phyloP scores from a whole-genome alignment of 2,888 invertebrate species.

The Lypha dubia region DNA sequence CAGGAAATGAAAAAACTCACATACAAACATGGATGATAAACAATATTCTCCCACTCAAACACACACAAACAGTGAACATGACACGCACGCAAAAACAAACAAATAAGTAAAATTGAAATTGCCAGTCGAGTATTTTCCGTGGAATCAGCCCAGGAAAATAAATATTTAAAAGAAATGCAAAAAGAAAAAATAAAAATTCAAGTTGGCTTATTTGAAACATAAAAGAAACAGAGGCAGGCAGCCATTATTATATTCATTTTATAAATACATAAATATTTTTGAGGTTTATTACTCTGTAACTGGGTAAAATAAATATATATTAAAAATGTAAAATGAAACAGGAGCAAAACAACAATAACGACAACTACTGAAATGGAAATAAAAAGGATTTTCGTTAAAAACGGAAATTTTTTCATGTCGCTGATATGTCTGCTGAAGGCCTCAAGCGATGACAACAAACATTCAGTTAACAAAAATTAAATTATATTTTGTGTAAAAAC shows the following conservation, averaged over 20 bases:
- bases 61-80: background rate
- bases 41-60: background rate
- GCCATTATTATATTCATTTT: background rate
- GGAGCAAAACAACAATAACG: slow-evolving; percentile 9
- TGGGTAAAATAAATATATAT: slow-evolving; percentile 7
- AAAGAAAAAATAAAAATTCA: background rate
- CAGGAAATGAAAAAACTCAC: background rate
- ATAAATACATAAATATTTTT: background rate
- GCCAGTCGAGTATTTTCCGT: background rate
- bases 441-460: background rate
- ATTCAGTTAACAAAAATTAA: background rate
- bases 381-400: slow-evolving; percentile 24
- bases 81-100: slow-evolving; percentile 12
- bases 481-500: too few species aligned
- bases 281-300: slow-evolving; percentile 40
- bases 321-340: slow-evolving; percentile 24
- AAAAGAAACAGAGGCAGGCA: slow-evolving; percentile 3
- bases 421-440: slow-evolving; percentile 52
- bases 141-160: slow-evolving; percentile 7
- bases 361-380: slow-evolving; percentile 37
- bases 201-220: background rate
- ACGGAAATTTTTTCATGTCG: slow-evolving; percentile 51
- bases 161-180: background rate
- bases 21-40: slow-evolving; percentile 13
- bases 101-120: slow-evolving; percentile 18